Conservation (phyloP, 2,888 invertebrate genomes). For the Lepeophtheirus nordmannii region DNA sequence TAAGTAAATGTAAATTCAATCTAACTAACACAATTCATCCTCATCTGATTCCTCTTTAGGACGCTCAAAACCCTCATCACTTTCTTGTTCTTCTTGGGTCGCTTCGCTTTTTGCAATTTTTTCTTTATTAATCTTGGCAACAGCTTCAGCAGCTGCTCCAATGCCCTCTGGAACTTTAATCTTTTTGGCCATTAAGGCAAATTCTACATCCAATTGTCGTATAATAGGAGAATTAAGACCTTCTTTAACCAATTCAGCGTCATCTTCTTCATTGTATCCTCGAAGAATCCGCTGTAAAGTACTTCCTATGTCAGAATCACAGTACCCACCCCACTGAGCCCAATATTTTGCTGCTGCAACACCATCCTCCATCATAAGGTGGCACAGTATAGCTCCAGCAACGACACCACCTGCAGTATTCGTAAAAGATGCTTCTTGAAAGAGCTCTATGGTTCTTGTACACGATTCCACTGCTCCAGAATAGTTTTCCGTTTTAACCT, state of each 20-base stretch:
- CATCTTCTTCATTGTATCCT: conserved; percentile 12
- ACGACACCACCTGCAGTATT: conserved; percentile 6
- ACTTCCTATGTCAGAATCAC: neutral
- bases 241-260: conserved; percentile 18
- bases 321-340: conserved; percentile 8
- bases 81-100: neutral
- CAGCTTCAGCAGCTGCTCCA: conserved; percentile 17
- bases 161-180: neutral
- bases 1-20: neutral
- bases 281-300: neutral
- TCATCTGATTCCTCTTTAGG: conserved; percentile 15
- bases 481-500: neutral
- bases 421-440: neutral
- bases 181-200: conserved; percentile 2
- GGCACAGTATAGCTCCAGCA: conserved; percentile 8
- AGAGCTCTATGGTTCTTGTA: neutral
- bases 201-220: conserved; percentile 17
- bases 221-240: conserved; percentile 8
- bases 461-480: neutral
- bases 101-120: neutral
- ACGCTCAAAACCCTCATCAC: neutral
- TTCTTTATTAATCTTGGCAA: neutral
- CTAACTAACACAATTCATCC: conserved; percentile 17
- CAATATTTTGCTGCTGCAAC: conserved; percentile 12
- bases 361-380: conserved; percentile 13